A percentile compares a stretch with the other conserved stretches of the same genome.
These are phyloP conservation scores for Leucania comma DNA, from an alignment of 2,888 invertebrate genomes.

Conservation along the genomic window DNA sequence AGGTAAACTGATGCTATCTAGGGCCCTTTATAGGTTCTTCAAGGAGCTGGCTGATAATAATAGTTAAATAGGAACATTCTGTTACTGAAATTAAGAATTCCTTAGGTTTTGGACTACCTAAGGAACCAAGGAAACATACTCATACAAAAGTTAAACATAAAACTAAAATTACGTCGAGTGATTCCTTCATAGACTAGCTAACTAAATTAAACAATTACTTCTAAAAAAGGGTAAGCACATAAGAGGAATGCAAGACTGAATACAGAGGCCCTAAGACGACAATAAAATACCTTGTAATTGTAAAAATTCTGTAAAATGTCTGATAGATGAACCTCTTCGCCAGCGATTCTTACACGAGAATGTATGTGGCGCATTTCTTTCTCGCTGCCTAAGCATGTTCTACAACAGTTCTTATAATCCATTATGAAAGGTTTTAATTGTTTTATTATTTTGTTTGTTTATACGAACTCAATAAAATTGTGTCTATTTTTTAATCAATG, in stretches of 20 bases:
- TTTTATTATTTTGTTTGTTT: slow-evolving; percentile 8
- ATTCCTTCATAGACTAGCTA: neutral
- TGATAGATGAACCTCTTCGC: slow-evolving; percentile 78
- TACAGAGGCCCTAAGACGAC: too few relatives aligned
- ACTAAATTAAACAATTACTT: neutral
- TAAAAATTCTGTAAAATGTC: slow-evolving; percentile 85
- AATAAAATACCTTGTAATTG: slow-evolving; percentile 78
- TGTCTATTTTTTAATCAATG: slow-evolving; percentile 18
- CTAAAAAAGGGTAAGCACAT: neutral
- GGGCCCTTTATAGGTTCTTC: too few relatives aligned
- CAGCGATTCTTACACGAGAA: slow-evolving; percentile 77
- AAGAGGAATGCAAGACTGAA: too few relatives aligned
- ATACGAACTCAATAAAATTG: neutral
- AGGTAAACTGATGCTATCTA: neutral
- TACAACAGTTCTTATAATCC: slow-evolving; percentile 81
- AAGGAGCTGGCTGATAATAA: neutral
- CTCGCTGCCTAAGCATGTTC: slow-evolving; percentile 81
- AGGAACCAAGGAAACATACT: too few relatives aligned
- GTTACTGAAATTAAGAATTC: too few relatives aligned
- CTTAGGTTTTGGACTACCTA: too few relatives aligned
- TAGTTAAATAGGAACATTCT: too few relatives aligned
- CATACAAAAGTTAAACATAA: too few relatives aligned
- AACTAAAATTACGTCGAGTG: neutral
- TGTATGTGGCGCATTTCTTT: slow-evolving; percentile 84
- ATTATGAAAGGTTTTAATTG: slow-evolving; percentile 60